These are phyloP conservation scores for Isurus oxyrinchus DNA, from an alignment of 2,113 vertebrate species.

Conservation along the genomic window DNA sequence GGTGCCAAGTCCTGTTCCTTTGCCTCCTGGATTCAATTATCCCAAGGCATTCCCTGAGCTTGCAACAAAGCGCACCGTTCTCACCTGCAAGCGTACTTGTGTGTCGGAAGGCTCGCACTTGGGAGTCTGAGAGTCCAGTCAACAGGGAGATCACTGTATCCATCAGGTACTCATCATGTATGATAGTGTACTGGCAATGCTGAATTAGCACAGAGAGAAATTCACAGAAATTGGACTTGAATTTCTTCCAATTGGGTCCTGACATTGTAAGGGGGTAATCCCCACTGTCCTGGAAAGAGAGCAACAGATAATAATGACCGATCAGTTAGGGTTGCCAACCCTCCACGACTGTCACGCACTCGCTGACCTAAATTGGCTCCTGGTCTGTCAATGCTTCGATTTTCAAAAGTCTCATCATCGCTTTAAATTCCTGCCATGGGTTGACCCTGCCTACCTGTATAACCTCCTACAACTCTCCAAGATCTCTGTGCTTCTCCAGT, in stretches of 20 bases:
- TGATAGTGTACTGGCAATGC: slow-evolving; percentile 70
- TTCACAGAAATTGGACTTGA: slow-evolving; percentile 77
- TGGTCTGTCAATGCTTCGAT: neutral
- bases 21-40: neutral
- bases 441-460: neutral
- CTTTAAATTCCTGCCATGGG: neutral
- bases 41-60: neutral
- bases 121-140: slow-evolving; percentile 72
- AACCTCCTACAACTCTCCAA: neutral
- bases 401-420: neutral
- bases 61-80: neutral
- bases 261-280: slow-evolving; percentile 76
- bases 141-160: slow-evolving; percentile 74
- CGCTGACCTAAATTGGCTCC: neutral
- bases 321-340: neutral
- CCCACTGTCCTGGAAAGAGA: slow-evolving; percentile 59
- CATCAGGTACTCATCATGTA: slow-evolving; percentile 79
- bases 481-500: neutral
- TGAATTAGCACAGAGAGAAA: slow-evolving; percentile 75
- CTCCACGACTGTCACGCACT: neutral
- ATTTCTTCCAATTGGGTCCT: slow-evolving; percentile 75
- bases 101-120: slow-evolving; percentile 76
- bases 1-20: neutral
- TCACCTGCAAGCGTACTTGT: slow-evolving; percentile 86
- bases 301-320: neutral